Base-by-base conservation (phyloP, 92 coral and sea anemone species). In the Scolanthus callimorphus region DNA sequence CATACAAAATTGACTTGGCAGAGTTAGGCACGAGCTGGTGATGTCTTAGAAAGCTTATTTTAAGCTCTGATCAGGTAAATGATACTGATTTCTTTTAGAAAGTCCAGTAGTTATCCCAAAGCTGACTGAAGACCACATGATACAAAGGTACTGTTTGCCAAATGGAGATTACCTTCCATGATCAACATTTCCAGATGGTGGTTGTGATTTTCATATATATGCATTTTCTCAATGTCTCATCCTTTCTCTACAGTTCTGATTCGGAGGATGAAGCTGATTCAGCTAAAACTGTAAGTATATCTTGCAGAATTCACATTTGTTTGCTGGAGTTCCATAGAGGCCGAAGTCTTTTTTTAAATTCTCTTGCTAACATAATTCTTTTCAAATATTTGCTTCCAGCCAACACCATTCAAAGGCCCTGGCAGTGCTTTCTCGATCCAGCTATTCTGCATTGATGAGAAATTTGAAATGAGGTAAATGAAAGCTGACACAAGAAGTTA, bases 391-490 rank as follows among this genome's bases (percentile, higher is more conserved):
- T 56, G 11, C 38, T 62, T 73, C 15, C 60, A 77, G 74, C 51
- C 69, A 29, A 55, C 85, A 45, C 39, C 58, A 17, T 30, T 43
- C 70, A 67, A 28, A 39, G 92, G 82, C 44, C 70, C 59, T 64
- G 75, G 68, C 55, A 84, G 95, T 61, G 96, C 96, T 25, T 84
- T 94, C 30, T 94, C 96, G 55, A 67, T 94, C 21, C 96, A 94
- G 61, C 79, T 94, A 25, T 94, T 89, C 63, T 94, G 99, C 53
- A 78, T 94, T 59, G 99, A 94, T 63, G 99, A 94, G 59, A 94
- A 89, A 63, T 89, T 70, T 59, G 99, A 94, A 71, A 85, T 83
- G 80, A 94, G 99, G 99, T 89, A 25, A 6, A n/a, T n/a, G n/a
- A n/a, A n/a, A n/a, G n/a, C n/a, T n/a, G n/a, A n/a, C n/a, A n/a